These are phyloP conservation scores for Proisotoma minuta DNA, from an alignment of 2,888 invertebrate species.

Conservation along the genomic window DNA sequence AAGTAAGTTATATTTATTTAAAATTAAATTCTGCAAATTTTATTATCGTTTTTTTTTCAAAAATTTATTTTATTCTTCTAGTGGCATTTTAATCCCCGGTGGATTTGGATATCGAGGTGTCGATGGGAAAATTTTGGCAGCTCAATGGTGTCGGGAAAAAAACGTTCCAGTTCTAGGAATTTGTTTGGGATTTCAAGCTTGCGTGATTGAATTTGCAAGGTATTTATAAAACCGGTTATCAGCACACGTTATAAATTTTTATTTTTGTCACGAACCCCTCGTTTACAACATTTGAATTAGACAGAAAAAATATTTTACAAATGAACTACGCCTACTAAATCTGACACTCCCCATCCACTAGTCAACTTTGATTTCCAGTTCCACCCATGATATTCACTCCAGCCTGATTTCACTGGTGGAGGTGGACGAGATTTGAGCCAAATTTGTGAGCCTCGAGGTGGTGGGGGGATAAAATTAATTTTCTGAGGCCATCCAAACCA, in stretches of 20 bases:
- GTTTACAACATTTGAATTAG: background rate
- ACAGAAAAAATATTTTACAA: background rate
- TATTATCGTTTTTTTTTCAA: too few relatives aligned
- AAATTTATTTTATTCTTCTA: constrained; percentile 52
- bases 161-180: constrained; percentile 90
- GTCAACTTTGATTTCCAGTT: constrained; percentile 11
- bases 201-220: constrained; percentile 86
- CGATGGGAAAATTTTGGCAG: constrained; percentile 92
- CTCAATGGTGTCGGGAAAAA: constrained; percentile 85
- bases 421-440: constrained; percentile 19
- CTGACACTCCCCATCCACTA: constrained; percentile 29
- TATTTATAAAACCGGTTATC: too few relatives aligned
- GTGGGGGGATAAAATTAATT: constrained; percentile 23
- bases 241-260: background rate
- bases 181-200: constrained; percentile 95
- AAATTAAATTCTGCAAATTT: background rate
- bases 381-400: constrained; percentile 10
- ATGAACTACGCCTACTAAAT: constrained; percentile 31
- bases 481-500: constrained; percentile 17
- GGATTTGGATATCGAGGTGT: constrained; percentile 95
- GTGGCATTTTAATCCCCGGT: constrained; percentile 92
- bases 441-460: constrained; percentile 32
- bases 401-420: constrained; percentile 14
- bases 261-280: background rate
- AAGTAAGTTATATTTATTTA: constrained; percentile 58